Evolutionary conservation across 2,113 vertebrate species (phyloP).

Genomic region (Daubentonia madagascariensis): DNA sequence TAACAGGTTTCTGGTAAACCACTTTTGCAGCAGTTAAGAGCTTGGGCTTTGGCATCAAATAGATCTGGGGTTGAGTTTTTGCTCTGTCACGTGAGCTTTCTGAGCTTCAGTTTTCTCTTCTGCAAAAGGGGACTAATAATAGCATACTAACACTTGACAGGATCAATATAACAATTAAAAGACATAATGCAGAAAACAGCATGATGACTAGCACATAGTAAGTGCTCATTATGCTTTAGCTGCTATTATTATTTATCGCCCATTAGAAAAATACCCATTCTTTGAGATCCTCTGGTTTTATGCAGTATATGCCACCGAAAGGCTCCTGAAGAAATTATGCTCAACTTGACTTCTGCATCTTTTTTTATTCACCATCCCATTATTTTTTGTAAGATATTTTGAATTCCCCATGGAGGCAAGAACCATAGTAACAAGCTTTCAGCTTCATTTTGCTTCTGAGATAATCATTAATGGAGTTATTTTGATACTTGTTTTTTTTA

Average conservation of each 20-base stretch:
- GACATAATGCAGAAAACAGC: not conserved
- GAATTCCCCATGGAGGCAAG: constrained; percentile 73
- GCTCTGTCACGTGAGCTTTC: not conserved
- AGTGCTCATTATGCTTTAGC: not conserved
- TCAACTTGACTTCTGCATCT: constrained; percentile 17
- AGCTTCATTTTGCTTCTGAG: constrained; percentile 63
- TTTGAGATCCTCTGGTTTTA: constrained; percentile 27
- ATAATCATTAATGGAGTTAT: constrained; percentile 76
- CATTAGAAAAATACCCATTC: constrained; percentile 29
- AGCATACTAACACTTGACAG: not conserved
- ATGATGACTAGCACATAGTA: not conserved
- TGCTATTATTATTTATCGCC: not conserved
- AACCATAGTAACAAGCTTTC: constrained; percentile 75
- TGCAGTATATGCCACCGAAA: not conserved
- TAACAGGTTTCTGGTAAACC: not conserved
- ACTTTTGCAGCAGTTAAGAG: not conserved
- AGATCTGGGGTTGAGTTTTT: not conserved
- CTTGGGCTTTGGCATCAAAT: not conserved
- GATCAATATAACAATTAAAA: not conserved
- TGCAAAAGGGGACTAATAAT: not conserved
- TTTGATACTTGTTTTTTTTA: constrained; percentile 68
- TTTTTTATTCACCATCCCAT: constrained; percentile 57
- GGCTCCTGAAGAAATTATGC: not conserved
- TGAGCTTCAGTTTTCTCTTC: constrained; percentile 26
- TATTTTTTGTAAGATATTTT: constrained; percentile 63